Evolutionary conservation across 1,140 invertebrate species (phyloP), one percentile per base, ranked within the genome.

Genomic region (Drosophila ficusphila): DNA sequence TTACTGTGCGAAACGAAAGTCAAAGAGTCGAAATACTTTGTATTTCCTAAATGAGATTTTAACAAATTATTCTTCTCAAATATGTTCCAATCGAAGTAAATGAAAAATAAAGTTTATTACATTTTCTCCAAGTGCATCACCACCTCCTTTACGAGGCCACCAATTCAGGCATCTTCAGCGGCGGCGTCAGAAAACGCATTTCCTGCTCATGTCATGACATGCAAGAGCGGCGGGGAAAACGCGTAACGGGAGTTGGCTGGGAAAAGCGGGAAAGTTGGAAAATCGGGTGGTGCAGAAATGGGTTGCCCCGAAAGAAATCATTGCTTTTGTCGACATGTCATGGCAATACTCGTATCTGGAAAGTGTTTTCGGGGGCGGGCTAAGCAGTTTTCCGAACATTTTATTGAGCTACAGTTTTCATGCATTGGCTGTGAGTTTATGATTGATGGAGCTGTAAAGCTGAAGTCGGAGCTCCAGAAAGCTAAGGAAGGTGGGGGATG

Each of bases 121-220:
- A 18, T 33, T 23, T 14, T 27, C 21, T 21, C 42, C n/a, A 5
- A 8, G 39, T 64, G 31, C n/a, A 48, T 0, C 5, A 4, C 9
- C 18, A 11, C 23, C 33, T 9, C 3, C 27, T 21, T 60, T 67
- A 16, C 31, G 18, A 18, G 41, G 33, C 31, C 41, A 34, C 39
- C 16, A 18, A 21, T 39, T 16, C 33, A 47, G 31, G 38, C 56
- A 72, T 72, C 69, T 53, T 71, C 11, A 38, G 39, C 16, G 21
- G 68, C 54, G 70, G 74, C 62, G 65, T 69, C 60, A 67, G 79
- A 76, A 88, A 86, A 86, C 82, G 82, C 82, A 86, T 86, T 86
- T 86, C 81, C 81, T 88, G 81, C 82, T 82, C 73, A 75, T 86
- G 81, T 88, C 81, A 88, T 48, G 76, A 86, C 68, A 75, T 62